phyloP scores from a whole-genome alignment of 2,113 vertebrate genomes.

The Nycticebus coucang region DNA sequence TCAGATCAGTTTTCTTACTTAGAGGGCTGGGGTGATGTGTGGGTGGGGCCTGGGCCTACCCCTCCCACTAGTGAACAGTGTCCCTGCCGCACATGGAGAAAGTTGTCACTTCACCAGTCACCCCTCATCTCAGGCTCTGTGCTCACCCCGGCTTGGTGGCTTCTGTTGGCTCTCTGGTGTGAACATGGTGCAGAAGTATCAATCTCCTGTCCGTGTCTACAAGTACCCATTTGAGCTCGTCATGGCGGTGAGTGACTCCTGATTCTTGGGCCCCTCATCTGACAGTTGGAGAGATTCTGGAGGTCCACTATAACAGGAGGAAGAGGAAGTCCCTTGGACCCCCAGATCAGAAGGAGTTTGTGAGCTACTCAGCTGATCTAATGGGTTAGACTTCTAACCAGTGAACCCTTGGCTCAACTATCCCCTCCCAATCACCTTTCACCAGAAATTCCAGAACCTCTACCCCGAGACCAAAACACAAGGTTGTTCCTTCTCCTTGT shows the following conservation, averaged over 20 bases:
- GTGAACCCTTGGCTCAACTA: not conserved
- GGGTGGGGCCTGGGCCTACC: not conserved
- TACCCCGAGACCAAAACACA: not conserved
- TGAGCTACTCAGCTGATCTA: not conserved
- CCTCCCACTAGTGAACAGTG: not conserved
- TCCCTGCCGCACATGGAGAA: not conserved
- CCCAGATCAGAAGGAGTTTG: not conserved
- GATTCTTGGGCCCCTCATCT: not conserved
- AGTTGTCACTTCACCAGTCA: not conserved
- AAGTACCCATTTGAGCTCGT: conserved; percentile 92
- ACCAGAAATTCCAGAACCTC: not conserved
- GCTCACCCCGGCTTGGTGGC: not conserved
- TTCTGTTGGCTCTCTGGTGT: not conserved
- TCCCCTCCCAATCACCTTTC: not conserved
- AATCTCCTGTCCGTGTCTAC: conserved; percentile 91
- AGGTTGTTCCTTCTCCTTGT: not conserved
- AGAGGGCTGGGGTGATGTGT: not conserved
- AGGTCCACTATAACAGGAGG: not conserved
- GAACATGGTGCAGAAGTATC: conserved; percentile 93
- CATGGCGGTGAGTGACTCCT: conserved; percentile 89
- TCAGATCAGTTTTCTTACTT: not conserved
- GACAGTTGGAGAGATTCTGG: not conserved
- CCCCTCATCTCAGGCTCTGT: conserved; percentile 18
- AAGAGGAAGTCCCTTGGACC: not conserved
- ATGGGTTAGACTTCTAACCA: not conserved